Evolutionary conservation across 2,888 invertebrate species (phyloP), one percentile per base, ranked within the genome.

Genomic region (Erebia ligea): DNA sequence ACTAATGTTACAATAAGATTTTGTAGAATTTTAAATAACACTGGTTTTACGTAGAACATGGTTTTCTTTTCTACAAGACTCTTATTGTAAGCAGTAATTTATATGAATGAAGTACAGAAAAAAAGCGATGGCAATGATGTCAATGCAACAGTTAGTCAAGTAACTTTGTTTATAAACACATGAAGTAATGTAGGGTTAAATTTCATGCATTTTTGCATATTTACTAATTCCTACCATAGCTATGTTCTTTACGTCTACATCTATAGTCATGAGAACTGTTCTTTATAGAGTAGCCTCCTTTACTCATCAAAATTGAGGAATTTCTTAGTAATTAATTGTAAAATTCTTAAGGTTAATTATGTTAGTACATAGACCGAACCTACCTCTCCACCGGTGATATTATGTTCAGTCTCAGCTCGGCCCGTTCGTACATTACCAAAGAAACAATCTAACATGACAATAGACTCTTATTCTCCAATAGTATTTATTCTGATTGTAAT

Each of bases 121-220:
- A 81, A 72, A 84, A 84, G 84, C 84, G 76, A 84, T 86, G 82
- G 77, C 78, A 76, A 84, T 86, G 84, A 79, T 34, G 78, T 84
- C 81, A 83, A 87, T 87, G 88, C 88, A 84, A 84, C 73, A 83
- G 89, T 93, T 91, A 90, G 91, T 91, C 90, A 88, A 84, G 89
- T 92, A 91, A 92, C 91, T 91, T 92, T 93, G 92, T 92, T 93
- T 92, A 93, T 91, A 86, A 92, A 92, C 93, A 93, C 93, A 93
- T 93, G 93, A 93, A 92, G 90, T 93, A 91, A 84, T 85, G 82
- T 86, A 86, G 88, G 90, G 84, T 84, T 81, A 76, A 76, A 81
- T 79, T 81, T 80, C 93, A 93, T 93, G 93, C 93, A 88, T 80
- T 80, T 84, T 84, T 84, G 87, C 88, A 86, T 86, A 84, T 62